Base-by-base conservation (phyloP, 2,797 vertebrate genomes). In the Botia almorhae region DNA sequence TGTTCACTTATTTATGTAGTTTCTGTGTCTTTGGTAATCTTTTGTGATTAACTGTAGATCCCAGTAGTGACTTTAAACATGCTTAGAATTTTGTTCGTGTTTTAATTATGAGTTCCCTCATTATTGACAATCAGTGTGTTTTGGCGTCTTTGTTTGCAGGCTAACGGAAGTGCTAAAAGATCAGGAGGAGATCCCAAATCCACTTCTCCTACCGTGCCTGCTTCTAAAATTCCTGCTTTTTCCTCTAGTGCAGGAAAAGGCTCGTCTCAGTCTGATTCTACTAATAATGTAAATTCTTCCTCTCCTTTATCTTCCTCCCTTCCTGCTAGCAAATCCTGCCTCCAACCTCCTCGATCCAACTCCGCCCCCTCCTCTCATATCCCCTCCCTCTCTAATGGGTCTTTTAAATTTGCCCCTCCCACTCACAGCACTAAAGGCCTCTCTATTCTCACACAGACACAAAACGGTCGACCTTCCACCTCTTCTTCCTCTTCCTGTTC, bases 91-190 rank as follows among this genome's bases (percentile, higher is more conserved):
- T 74, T 79, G 43, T 46, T 46, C 10, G 43, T 46, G 43, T 89
- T 92, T 92, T 93, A 92, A 94, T 94, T 83, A 93, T 90, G 81
- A 88, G 92, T 93, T 96, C 74, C 43, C 69, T 63, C 36, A 36
- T 26, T 56, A 64, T 74, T 85, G 78, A 84, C 81, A 69, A 74
- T 92, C 78, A 82, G 81, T 84, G 81, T 99, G 96, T 98, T 96
- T 94, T 93, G 91, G 95, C 96, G 21, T 99, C 95, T 98, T 95
- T 98, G 92, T 99, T 99, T 93, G 93, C 98, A 99, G 98, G 97
- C 97, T 97, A 99, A 99, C 94, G 98, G 98, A 98, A 97, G 96
- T 96, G 94, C 97, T 99, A 99, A 99, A 96, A 97, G 97, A 98
- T 95, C 96, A 96, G 97, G 96, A 96, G 97, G 96, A 96, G 98